Base-by-base conservation (phyloP, 2,797 vertebrate species). In the Percopsis omiscomaycus region DNA sequence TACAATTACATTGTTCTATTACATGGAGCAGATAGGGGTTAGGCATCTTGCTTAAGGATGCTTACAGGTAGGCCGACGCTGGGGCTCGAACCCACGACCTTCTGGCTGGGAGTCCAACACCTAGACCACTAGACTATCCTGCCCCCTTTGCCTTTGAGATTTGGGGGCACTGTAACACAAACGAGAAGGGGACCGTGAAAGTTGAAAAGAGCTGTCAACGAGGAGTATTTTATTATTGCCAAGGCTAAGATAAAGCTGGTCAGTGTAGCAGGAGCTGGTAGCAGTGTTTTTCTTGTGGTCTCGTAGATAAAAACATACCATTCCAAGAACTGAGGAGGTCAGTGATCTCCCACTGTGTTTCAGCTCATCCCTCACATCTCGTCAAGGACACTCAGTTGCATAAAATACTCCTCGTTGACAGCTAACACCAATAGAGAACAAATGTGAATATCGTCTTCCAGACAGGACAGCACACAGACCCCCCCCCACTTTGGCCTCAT, bases 221-320 rank as follows among this genome's bases (percentile, higher is more conserved):
- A n/a, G n/a, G n/a, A n/a, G n/a, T n/a, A 71, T 80, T 86, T 87
- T 85, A 73, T 75, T 78, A 58, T 72, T 66, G 64, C 78, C 75
- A 84, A 83, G 84, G 78, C 84, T 75, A 81, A 28, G 30, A 63
- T 52, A 29, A 61, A 64, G 57, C 1, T 11, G 6, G 30, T n/a
- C 42, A 27, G 42, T 22, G 16, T 27, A 28, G 15, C 22, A 12
- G 37, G 22, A 22, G 22, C 22, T 22, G 22, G 37, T 27, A 28
- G 5, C 5, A 10, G 1, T 48, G 59, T 61, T 13, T 27, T 6
- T 11, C 2, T 47, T 42, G 37, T 42, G 2, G 6, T 42, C 37
- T 42, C 22, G 1, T 22, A 22, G 22, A 42, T 42, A 42, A 30
- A 48, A 56, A 62, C n/a, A 15, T 9, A 49, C 48, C 8, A 27